Conservation (phyloP, 2,888 invertebrate species). For the Galerucella pusilla region DNA sequence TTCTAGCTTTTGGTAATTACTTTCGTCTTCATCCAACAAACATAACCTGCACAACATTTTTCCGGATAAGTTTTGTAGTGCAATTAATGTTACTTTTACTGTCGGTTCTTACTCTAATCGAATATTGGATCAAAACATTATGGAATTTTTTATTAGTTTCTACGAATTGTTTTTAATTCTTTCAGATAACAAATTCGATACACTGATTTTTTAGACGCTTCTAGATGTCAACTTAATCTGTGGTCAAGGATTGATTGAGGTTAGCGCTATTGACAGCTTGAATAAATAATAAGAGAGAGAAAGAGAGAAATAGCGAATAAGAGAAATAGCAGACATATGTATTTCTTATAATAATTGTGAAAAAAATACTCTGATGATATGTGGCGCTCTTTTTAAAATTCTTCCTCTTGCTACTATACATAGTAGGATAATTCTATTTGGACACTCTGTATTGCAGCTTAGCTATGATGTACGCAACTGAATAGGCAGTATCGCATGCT, state of each 20-base stretch:
- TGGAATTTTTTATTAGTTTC: conserved; percentile 6
- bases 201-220: conserved; percentile 27
- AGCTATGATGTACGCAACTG: too few species aligned
- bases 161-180: conserved; percentile 16
- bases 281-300: too few species aligned
- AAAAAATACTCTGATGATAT: too few species aligned
- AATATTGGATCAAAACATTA: conserved; percentile 16
- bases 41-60: conserved; percentile 42
- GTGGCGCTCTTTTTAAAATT: too few species aligned
- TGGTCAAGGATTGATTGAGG: conserved; percentile 1
- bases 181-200: conserved; percentile 19
- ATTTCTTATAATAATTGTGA: too few species aligned
- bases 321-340: too few species aligned
- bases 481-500: too few species aligned
- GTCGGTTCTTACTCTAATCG: conserved; percentile 13
- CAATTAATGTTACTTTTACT: conserved; percentile 11
- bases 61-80: conserved; percentile 18
- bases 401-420: too few species aligned
- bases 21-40: conserved; percentile 29
- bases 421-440: too few species aligned
- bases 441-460: too few species aligned
- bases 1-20: conserved; percentile 35
- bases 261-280: background rate
- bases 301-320: too few species aligned
- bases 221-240: conserved; percentile 23